These are phyloP conservation scores for Ichneumoninae sp. DNA, from an alignment of 2,888 invertebrate genomes.

Conservation along the genomic window DNA sequence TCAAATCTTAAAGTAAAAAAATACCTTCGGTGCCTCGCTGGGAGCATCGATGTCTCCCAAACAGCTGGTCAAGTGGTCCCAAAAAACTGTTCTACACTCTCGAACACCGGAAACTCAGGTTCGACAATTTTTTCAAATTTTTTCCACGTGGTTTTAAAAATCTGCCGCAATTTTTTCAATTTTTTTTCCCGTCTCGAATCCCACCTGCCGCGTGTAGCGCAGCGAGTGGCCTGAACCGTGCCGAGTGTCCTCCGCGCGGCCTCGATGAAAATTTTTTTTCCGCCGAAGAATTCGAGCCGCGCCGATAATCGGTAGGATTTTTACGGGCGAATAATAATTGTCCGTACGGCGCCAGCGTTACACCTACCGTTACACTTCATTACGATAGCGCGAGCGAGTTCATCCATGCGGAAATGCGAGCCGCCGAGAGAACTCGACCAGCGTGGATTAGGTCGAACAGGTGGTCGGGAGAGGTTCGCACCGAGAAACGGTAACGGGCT, in stretches of 20 bases:
- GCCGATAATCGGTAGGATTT: background rate
- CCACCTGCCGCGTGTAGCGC: too few relatives aligned
- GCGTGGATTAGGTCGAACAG: slow-evolving; percentile 55
- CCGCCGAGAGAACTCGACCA: slow-evolving; percentile 38
- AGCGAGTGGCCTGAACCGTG: too few relatives aligned
- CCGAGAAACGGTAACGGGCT: background rate
- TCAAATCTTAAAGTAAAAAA: too few relatives aligned
- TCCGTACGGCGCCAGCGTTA: slow-evolving; percentile 1
- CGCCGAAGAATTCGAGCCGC: background rate
- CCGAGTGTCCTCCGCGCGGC: too few relatives aligned
- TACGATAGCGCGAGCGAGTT: slow-evolving; percentile 41
- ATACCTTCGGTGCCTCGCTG: too few relatives aligned
- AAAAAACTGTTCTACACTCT: too few relatives aligned
- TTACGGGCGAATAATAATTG: slow-evolving; percentile 1
- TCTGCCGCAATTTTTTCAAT: background rate
- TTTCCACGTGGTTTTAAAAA: background rate
- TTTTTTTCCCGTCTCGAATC: background rate
- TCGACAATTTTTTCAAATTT: too few relatives aligned
- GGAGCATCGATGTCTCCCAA: too few relatives aligned
- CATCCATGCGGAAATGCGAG: slow-evolving; percentile 48
- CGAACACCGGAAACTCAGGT: too few relatives aligned
- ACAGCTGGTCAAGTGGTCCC: too few relatives aligned
- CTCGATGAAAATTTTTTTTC: too few relatives aligned
- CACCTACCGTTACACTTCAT: slow-evolving; percentile 25
- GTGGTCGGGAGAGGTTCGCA: slow-evolving; percentile 46